These are phyloP conservation scores for Urocyon cinereoargenteus DNA, from an alignment of 2,797 vertebrate genomes.

Conservation along the genomic window DNA sequence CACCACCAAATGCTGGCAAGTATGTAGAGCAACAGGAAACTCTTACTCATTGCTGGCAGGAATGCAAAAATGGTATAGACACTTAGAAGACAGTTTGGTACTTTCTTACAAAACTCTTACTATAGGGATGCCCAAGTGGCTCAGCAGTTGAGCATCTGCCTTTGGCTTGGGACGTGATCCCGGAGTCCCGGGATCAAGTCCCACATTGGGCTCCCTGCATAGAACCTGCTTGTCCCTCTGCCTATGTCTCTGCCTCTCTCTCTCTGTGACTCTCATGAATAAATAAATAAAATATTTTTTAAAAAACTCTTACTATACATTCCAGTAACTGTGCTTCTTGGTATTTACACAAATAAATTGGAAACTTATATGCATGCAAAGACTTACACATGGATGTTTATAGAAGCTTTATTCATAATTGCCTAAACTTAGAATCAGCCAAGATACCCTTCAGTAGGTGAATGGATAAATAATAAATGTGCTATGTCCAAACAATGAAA, in stretches of 20 bases:
- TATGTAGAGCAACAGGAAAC: not conserved
- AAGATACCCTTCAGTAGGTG: not conserved
- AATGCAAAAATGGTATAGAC: not conserved
- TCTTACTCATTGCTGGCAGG: not conserved
- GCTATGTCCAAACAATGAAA: not conserved
- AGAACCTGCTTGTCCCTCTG: too few relatives aligned
- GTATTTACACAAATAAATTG: not conserved
- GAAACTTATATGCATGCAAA: not conserved
- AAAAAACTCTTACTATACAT: not conserved
- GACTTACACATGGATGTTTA: not conserved
- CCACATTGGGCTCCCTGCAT: too few relatives aligned
- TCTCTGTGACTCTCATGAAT: too few relatives aligned
- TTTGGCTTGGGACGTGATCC: too few relatives aligned
- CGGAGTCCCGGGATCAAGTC: too few relatives aligned
- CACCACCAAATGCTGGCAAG: not conserved
- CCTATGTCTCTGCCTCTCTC: too few relatives aligned
- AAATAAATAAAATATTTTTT: not conserved
- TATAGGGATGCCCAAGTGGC: not conserved
- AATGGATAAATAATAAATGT: conserved; percentile 14
- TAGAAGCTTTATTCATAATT: not conserved
- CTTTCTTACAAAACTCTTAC: not conserved
- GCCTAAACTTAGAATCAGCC: not conserved
- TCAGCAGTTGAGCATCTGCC: too few relatives aligned
- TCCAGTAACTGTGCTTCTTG: not conserved
- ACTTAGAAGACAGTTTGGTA: not conserved